A percentile compares a stretch with the other conserved stretches of the same genome.
phyloP scores from a whole-genome alignment of 2,113 vertebrate genomes.

The human (Homo sapiens) region GRCh38 chr2:236331001-236331500 shows the following conservation, averaged over 20 bases:
- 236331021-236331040: background rate
- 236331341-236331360: conserved; percentile 75
- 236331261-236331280: too few relatives aligned
- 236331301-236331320: fast-evolving
- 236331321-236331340: fast-evolving
- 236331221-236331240: background rate
- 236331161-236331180: background rate
- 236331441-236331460: conserved; percentile 80
- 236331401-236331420: conserved; percentile 85
- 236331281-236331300: background rate
- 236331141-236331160: background rate
- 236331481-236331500: conserved; percentile 78
- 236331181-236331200: background rate
- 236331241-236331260: background rate
- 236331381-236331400: conserved; percentile 86
- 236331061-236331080: background rate
- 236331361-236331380: conserved; percentile 89
- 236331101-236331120: background rate
- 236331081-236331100: background rate
- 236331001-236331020: background rate
- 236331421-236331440: conserved; percentile 82
- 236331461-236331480: conserved; percentile 81
- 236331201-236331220: background rate
- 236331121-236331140: background rate
- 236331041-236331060: background rate